Conservation (phyloP, 2,888 invertebrate genomes). For the Dichetophora obliterata region DNA sequence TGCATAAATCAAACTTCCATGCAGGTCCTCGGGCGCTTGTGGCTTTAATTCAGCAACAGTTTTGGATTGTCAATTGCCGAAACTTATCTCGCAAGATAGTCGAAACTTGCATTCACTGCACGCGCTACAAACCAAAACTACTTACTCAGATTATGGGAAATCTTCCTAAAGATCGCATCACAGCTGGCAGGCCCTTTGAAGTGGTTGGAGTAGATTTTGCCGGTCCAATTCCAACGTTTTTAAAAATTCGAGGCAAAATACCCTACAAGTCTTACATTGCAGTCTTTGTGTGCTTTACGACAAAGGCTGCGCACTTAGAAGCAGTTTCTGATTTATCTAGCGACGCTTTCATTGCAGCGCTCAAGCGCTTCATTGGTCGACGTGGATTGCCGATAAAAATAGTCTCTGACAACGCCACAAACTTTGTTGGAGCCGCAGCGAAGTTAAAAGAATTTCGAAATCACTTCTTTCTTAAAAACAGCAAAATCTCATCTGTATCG, state of each 20-base stretch:
- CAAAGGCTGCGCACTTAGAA: constrained; percentile 45
- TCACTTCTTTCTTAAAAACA: too few species aligned
- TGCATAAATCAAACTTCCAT: constrained; percentile 42
- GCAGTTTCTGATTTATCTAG: constrained; percentile 40
- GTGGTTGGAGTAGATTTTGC: too few species aligned
- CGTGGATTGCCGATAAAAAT: background rate
- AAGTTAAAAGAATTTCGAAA: too few species aligned
- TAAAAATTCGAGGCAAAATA: too few species aligned
- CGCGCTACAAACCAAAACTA: constrained; percentile 16
- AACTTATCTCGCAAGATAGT: background rate
- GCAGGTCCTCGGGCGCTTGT: constrained; percentile 41
- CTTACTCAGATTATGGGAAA: constrained; percentile 22
- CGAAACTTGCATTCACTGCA: constrained; percentile 11
- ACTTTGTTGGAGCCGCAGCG: background rate
- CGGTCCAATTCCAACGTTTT: too few species aligned
- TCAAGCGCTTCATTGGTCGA: too few species aligned
- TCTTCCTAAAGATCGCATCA: too few species aligned
- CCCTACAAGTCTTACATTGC: too few species aligned
- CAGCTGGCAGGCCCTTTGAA: too few species aligned
- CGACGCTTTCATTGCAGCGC: constrained; percentile 45
- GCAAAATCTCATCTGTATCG: too few species aligned
- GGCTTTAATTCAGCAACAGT: constrained; percentile 31
- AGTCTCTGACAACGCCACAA: too few species aligned
- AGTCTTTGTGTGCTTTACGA: too few species aligned
- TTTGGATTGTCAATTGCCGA: constrained; percentile 37